phyloP scores from a whole-genome alignment of 1,140 invertebrate genomes.

The Leptinotarsa defecta region DNA sequence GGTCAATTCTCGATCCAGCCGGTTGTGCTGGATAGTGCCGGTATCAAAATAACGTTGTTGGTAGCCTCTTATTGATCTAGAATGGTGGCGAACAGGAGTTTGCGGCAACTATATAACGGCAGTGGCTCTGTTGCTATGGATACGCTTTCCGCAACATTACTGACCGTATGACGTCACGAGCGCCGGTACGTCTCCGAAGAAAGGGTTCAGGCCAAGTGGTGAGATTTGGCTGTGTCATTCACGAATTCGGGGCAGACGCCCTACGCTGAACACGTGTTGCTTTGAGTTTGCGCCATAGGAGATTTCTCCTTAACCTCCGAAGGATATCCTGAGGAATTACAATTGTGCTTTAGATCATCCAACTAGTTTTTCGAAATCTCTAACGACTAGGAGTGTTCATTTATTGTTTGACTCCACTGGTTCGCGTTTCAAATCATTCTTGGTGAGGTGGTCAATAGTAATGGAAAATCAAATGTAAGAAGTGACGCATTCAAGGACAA shows the following conservation, averaged over 20 bases:
- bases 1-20: conserved; percentile 7
- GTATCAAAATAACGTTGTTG: conserved; percentile 21
- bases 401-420: background rate
- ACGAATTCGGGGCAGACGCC: conserved; percentile 25
- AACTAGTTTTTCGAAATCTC: background rate
- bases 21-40: conserved; percentile 16
- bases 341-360: background rate
- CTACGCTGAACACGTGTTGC: conserved; percentile 17
- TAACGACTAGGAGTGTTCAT: background rate
- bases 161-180: conserved; percentile 48
- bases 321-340: conserved; percentile 5
- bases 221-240: conserved; percentile 22
- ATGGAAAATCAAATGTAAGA: conserved; percentile 2
- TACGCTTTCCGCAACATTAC: conserved; percentile 53
- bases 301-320: conserved; percentile 17
- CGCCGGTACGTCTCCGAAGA: conserved; percentile 40
- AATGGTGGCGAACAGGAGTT: conserved; percentile 34
- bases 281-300: conserved; percentile 18
- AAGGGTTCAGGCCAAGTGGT: conserved; percentile 22
- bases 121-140: conserved; percentile 44
- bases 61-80: conserved; percentile 37
- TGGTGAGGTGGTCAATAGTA: background rate
- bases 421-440: background rate
- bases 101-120: conserved; percentile 36
- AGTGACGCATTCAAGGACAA: background rate